Conservation (phyloP, 2,888 invertebrate genomes). For the Galerucella calmariensis region DNA sequence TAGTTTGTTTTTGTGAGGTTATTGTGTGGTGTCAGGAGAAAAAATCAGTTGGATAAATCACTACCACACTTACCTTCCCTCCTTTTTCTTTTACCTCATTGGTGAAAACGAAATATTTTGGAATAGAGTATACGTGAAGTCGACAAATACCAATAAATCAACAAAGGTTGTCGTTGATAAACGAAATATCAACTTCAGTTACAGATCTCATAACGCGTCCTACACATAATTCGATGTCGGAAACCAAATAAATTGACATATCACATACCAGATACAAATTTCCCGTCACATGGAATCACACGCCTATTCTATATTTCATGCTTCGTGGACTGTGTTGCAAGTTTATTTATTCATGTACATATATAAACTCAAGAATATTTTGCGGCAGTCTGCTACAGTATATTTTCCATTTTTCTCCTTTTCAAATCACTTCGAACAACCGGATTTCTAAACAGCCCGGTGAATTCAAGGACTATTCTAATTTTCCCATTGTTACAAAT, state of each 20-base stretch:
- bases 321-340: constrained; percentile 23
- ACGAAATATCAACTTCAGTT: constrained; percentile 21
- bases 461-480: background rate
- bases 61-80: no score
- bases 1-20: no score
- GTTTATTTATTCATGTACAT: constrained; percentile 31
- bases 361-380: constrained; percentile 17
- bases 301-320: constrained; percentile 33
- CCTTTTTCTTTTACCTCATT: no score
- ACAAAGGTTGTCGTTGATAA: background rate
- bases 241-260: constrained; percentile 36
- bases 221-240: constrained; percentile 19
- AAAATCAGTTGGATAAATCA: no score
- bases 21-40: no score
- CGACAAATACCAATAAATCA: background rate
- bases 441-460: background rate
- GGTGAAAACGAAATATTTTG: no score
- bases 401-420: constrained; percentile 12
- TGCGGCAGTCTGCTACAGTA: constrained; percentile 5
- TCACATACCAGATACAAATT: constrained; percentile 38
- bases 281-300: constrained; percentile 34
- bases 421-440: constrained; percentile 6
- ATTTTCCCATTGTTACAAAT: background rate
- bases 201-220: constrained; percentile 13
- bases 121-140: background rate